Base-by-base conservation (phyloP, 2,797 vertebrate genomes). In the Cossypha heuglini region DNA sequence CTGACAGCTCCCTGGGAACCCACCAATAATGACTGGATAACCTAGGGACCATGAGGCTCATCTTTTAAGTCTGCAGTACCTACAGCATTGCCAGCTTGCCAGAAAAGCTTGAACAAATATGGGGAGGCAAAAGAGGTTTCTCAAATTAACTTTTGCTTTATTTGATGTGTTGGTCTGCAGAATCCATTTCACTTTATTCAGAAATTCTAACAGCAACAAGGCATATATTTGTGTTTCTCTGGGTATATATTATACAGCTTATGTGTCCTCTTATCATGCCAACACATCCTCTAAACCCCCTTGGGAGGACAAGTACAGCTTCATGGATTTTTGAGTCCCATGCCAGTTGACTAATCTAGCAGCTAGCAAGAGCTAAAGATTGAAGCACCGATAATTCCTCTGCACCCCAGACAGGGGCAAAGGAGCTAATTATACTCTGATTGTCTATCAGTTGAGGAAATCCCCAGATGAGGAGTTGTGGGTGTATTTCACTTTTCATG, bases 401-500 rank as follows among this genome's bases (percentile, higher is more conserved):
- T 71, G 83, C 28, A 66, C 66, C 73, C 40, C 76, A 72, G 73
- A 91, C 25, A 78, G 69, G 63, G 79, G 76, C 79, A 86, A 78
- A 88, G 37, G 51, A 86, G 33, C 62, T 94, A 93, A 90, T 86
- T 93, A 85, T 66, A 86, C 31, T 59, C 17, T 31, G 38, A 62
- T 48, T 63, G 37, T 88, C 1, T 79, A 86, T 67, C 92, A 57
- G 59, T 84, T 94, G 86, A 94, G 92, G 88, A 96, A 96, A 87
- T 96, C 92, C 96, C 95, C 92, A 86, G 21, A 86, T 80, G 46
- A 63, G 35, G 48, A 85, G 58, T 16, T 95, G 94, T 86, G 82
- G 91, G 92, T 93, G 64, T 92, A 51, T 94, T 94, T 93, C 81
- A 78, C 81, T 92, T 94, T 83, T 64, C 89, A 94, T 88, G 59